Base-by-base conservation (phyloP, 2,797 vertebrate genomes). In the Danio kyathit region DNA sequence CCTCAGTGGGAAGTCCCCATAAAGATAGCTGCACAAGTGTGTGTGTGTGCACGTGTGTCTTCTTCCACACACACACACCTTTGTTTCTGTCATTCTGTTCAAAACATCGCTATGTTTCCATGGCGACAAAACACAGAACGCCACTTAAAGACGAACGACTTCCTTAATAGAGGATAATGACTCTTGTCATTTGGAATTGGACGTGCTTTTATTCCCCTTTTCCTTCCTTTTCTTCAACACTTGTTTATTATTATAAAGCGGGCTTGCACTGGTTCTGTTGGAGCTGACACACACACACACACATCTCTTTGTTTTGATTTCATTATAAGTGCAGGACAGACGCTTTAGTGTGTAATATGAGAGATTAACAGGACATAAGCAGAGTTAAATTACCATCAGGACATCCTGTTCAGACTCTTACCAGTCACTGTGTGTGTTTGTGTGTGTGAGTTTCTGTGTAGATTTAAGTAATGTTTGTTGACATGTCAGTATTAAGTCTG, bases 191-290 rank as follows among this genome's bases (percentile, higher is more conserved):
- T 86, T 80, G 75, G 66, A 67, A 40, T 84, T 70, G 43, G 21
- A 69, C 29, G 40, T 70, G 46, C 44, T 74, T 70, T 76, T 43
- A 67, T 66, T 76, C 17, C 19, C 48, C 59, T 63, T 43, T n/a
- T 38, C 40, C 41, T 61, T 60, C 56, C 44, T 52, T 61, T 89
- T 87, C 81, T 89, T 85, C 82, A 81, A 67, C 82, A 88, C 87
- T 85, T 85, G 82, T n/a, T 80, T 83, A 88, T 92, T 88, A 90
- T 85, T 84, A 82, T 88, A 84, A 88, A 38, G 51, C 83, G 82
- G 85, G 44, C 77, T 56, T 77, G 82, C 66, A 43, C 29, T 16
- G 38, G 21, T 29, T 41, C 12, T 72, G 29, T 12, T 63, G 79
- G 29, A 17, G 67, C 60, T 59, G 38, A 69, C 43, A 51, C 52